A percentile compares a stretch with the other conserved stretches of the same genome.
Conservation (phyloP, 2,797 vertebrate genomes). For the Tenualosa thibaudeaui region DNA sequence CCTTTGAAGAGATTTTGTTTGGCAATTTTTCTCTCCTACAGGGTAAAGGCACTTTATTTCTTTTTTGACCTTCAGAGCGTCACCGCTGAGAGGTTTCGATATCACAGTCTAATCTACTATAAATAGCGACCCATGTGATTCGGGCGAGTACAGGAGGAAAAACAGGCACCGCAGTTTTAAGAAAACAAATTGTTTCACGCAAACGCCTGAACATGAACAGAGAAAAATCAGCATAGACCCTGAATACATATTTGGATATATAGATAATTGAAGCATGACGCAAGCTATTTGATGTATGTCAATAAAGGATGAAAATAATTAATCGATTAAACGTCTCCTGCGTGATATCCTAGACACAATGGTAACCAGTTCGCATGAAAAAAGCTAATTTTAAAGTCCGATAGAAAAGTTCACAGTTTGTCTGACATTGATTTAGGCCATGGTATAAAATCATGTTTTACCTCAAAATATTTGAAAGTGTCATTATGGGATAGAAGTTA, state of each 20-base stretch:
- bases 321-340: neutral
- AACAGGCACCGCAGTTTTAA: neutral
- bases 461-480: no score
- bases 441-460: no score
- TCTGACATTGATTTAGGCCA: no score
- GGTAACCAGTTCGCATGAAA: neutral
- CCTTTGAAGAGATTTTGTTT: neutral
- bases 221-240: neutral
- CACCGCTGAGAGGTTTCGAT: constrained; percentile 4
- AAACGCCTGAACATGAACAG: neutral
- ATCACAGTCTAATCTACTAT: constrained; percentile 10
- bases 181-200: neutral
- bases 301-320: neutral
- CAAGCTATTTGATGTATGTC: no score
- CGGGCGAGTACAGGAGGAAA: neutral
- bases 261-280: neutral
- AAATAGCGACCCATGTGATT: constrained; percentile 14
- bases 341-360: neutral
- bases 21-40: neutral
- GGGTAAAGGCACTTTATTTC: neutral
- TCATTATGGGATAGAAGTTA: no score
- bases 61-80: neutral
- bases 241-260: neutral
- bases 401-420: neutral
- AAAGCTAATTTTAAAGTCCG: neutral